Evolutionary conservation across 2,113 vertebrate species (phyloP).

Genomic region (Harpagus bidentatus): DNA sequence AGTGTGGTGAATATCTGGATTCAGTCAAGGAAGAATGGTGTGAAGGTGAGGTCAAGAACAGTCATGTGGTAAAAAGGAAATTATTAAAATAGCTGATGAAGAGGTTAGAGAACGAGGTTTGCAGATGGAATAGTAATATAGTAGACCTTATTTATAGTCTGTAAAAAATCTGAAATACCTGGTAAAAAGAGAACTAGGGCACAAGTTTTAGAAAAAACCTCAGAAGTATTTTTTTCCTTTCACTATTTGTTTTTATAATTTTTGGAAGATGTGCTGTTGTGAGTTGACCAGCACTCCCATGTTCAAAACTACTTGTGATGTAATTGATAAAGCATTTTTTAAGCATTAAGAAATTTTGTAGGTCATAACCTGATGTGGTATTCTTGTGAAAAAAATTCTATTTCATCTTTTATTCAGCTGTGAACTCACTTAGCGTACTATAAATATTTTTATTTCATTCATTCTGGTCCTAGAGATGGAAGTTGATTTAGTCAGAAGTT

Average conservation of each 20-base stretch:
- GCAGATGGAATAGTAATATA: not conserved
- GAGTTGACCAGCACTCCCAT: not conserved
- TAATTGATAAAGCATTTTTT: not conserved
- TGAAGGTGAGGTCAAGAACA: not conserved
- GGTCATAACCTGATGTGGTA: not conserved
- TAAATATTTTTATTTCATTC: not conserved
- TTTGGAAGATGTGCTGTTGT: not conserved
- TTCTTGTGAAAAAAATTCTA: not conserved
- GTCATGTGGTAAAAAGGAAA: not conserved
- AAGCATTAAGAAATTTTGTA: not conserved
- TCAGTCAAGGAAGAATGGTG: not conserved
- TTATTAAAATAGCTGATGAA: not conserved
- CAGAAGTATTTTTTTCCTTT: not conserved
- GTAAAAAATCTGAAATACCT: not conserved
- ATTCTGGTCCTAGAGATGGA: not conserved
- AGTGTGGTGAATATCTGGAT: not conserved
- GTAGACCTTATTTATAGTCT: not conserved
- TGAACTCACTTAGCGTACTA: not conserved
- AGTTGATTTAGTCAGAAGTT: not conserved
- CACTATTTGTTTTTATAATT: not conserved
- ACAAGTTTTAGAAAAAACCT: not conserved
- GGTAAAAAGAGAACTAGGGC: not conserved
- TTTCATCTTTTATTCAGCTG: not conserved
- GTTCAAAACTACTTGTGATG: not conserved
- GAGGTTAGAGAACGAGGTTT: not conserved